phyloP scores from a whole-genome alignment of 1,140 invertebrate genomes.

The Aleiodes sp. region DNA sequence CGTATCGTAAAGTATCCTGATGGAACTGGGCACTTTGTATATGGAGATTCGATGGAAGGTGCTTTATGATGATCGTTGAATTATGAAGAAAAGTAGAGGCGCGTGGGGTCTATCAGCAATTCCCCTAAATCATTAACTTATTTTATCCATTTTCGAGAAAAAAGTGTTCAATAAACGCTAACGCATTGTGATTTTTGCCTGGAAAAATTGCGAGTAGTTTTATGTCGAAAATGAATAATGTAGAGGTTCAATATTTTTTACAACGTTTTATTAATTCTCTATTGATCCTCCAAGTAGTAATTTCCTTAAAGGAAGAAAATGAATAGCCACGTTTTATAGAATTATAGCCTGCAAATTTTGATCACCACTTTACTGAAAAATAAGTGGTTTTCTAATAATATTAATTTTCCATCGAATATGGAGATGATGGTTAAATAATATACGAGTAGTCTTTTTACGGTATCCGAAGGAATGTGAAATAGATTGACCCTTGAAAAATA shows the following conservation, averaged over 20 bases:
- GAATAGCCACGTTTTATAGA: not conserved
- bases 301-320: not conserved
- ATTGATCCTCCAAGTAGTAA: too few relatives aligned
- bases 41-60: not conserved
- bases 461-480: conserved; percentile 5
- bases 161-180: too few relatives aligned
- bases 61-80: conserved; percentile 16
- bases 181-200: too few relatives aligned
- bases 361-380: not conserved
- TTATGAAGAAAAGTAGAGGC: not conserved
- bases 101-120: conserved; percentile 20
- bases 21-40: not conserved
- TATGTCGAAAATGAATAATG: too few relatives aligned
- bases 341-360: not conserved
- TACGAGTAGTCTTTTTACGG: not conserved
- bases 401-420: not conserved
- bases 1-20: not conserved
- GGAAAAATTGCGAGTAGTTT: too few relatives aligned
- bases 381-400: not conserved
- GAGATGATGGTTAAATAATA: not conserved
- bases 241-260: too few relatives aligned
- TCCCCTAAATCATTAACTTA: too few relatives aligned
- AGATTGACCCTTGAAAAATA: not conserved
- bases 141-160: too few relatives aligned
- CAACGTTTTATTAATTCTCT: too few relatives aligned